Conservation (phyloP, 2,113 vertebrate genomes). For the Pontoporia blainvillei region DNA sequence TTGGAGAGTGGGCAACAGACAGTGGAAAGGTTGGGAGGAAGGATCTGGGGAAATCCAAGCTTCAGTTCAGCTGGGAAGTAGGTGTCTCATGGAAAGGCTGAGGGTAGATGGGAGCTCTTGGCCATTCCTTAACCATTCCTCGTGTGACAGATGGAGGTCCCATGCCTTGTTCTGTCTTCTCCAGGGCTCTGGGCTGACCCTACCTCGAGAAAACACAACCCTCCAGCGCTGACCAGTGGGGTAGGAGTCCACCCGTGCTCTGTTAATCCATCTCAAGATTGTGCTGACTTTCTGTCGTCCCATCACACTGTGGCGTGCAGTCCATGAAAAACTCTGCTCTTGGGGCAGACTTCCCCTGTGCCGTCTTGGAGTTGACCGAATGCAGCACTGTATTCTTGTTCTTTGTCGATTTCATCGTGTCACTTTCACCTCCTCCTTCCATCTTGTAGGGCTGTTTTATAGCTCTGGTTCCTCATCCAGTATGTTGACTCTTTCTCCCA, state of each 20-base stretch:
- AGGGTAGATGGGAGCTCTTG: background rate
- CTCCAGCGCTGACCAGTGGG: background rate
- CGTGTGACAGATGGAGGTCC: background rate
- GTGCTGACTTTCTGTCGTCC: background rate
- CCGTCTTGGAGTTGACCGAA: background rate
- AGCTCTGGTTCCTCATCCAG: background rate
- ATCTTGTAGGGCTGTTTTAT: background rate
- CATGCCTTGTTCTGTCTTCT: background rate
- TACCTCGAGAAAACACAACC: background rate
- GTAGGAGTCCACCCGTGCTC: background rate
- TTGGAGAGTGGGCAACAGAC: background rate
- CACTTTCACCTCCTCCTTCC: background rate
- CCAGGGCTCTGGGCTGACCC: background rate
- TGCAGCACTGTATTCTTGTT: background rate
- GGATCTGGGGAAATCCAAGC: background rate
- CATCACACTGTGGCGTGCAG: background rate
- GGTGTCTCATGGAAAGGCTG: background rate
- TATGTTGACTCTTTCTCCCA: background rate
- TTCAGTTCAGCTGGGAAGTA: background rate
- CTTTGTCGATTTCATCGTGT: background rate
- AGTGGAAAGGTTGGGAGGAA: background rate
- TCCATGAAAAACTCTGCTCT: background rate
- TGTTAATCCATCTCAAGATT: background rate
- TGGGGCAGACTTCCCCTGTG: accelerated
- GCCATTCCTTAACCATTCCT: background rate